A percentile compares a stretch with the other conserved stretches of the same genome.
Conservation (phyloP, 2,797 vertebrate genomes). For the Oceanodroma leucorhoa region DNA sequence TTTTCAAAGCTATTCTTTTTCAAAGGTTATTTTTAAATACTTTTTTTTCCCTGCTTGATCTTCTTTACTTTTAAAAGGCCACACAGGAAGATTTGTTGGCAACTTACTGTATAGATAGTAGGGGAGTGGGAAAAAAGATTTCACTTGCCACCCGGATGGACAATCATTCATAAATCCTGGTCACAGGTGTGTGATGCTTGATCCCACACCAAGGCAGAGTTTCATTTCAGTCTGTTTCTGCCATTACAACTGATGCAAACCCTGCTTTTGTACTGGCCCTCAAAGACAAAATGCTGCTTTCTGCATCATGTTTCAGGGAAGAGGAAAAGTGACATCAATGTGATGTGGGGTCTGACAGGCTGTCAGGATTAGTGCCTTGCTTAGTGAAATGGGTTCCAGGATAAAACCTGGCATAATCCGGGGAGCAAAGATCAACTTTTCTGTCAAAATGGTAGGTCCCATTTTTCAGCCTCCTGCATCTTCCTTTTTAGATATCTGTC, state of each 20-base stretch:
- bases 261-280: neutral
- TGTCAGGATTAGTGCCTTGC: neutral
- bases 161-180: neutral
- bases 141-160: neutral
- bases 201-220: neutral
- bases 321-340: neutral
- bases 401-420: neutral
- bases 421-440: neutral
- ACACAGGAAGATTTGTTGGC: neutral
- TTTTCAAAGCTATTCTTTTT: conserved; percentile 1
- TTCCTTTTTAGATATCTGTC: neutral
- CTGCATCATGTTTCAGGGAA: neutral
- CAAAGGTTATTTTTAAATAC: conserved; percentile 5
- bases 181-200: neutral
- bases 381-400: neutral
- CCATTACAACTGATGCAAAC: neutral
- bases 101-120: neutral
- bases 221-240: neutral
- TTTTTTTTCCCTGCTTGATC: neutral
- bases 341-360: neutral
- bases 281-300: neutral
- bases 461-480: neutral
- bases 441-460: neutral
- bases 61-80: neutral
- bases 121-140: neutral